A percentile compares a stretch with the other conserved stretches of the same genome.
Evolutionary conservation across 2,797 vertebrate genomes (phyloP).

Genomic region (Mormyrus hasselquistii): DNA sequence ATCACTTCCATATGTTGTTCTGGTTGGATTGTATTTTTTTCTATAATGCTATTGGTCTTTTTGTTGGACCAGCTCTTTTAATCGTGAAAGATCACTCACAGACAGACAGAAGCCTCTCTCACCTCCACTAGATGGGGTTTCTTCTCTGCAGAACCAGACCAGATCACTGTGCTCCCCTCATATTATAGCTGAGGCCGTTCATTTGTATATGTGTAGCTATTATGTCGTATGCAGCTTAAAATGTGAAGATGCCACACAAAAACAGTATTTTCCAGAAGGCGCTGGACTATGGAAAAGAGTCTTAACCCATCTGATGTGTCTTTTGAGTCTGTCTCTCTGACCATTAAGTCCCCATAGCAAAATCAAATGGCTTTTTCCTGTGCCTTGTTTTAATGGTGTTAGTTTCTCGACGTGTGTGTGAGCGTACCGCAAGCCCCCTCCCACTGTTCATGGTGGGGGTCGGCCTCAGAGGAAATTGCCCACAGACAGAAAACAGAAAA

Average conservation of each 20-base stretch:
- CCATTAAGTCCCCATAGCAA: background rate
- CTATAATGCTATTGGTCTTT: background rate
- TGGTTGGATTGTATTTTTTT: background rate
- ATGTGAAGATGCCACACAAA: background rate
- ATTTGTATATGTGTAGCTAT: background rate
- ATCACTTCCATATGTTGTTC: background rate
- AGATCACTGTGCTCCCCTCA: background rate
- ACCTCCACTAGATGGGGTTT: background rate
- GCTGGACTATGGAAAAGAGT: background rate
- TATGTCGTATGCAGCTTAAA: background rate
- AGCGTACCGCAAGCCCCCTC: background rate
- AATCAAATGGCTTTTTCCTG: background rate
- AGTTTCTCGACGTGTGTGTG: background rate
- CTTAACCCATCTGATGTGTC: background rate
- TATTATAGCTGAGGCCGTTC: background rate
- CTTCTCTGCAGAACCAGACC: background rate
- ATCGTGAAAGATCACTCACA: background rate
- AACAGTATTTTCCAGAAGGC: background rate
- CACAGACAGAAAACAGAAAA: background rate
- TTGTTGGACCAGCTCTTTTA: background rate
- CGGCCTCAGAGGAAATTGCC: background rate
- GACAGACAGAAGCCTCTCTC: background rate
- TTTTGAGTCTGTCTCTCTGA: background rate
- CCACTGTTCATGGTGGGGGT: background rate
- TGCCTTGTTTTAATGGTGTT: background rate